Conservation (phyloP, 2,888 invertebrate genomes). For the Bembecia ichneumoniformis region DNA sequence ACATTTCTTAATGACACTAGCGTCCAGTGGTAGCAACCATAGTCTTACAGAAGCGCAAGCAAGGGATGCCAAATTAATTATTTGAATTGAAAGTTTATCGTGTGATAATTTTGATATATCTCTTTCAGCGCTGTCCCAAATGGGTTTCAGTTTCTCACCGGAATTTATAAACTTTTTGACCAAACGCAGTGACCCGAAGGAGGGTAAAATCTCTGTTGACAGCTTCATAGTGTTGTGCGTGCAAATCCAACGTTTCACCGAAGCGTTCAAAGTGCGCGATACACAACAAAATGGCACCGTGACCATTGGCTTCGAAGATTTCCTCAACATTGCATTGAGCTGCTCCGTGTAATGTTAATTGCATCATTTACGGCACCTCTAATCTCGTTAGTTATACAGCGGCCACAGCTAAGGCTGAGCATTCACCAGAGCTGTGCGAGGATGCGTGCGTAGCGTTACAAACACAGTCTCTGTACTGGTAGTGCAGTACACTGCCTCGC, state of each 20-base stretch:
- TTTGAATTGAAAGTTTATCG: too few relatives aligned
- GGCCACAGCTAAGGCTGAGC: too few relatives aligned
- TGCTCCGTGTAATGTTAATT: slow-evolving; percentile 74
- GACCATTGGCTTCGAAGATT: slow-evolving; percentile 91
- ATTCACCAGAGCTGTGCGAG: too few relatives aligned
- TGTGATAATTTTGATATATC: not conserved
- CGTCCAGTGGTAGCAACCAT: too few relatives aligned
- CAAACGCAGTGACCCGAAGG: slow-evolving; percentile 77
- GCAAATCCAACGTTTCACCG: slow-evolving; percentile 89
- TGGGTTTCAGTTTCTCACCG: slow-evolving; percentile 89
- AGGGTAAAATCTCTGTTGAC: slow-evolving; percentile 82
- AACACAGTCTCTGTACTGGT: too few relatives aligned
- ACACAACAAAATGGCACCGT: slow-evolving; percentile 85
- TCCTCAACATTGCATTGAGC: slow-evolving; percentile 85
- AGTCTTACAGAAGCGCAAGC: too few relatives aligned
- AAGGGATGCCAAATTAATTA: too few relatives aligned
- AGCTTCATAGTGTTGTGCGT: slow-evolving; percentile 91
- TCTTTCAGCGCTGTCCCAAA: slow-evolving; percentile 82
- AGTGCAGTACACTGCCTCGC: too few relatives aligned
- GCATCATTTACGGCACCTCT: not conserved
- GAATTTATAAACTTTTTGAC: slow-evolving; percentile 82
- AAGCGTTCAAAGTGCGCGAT: slow-evolving; percentile 88
- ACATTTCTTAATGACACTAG: too few relatives aligned
- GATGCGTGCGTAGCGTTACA: too few relatives aligned
- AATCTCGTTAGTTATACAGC: not conserved